Percentiles rank a stretch among this genome's conserved stretches.
Evolutionary conservation across 2,888 invertebrate species (phyloP).

Genomic region (Galeopsomyia nigrocyanea): DNA sequence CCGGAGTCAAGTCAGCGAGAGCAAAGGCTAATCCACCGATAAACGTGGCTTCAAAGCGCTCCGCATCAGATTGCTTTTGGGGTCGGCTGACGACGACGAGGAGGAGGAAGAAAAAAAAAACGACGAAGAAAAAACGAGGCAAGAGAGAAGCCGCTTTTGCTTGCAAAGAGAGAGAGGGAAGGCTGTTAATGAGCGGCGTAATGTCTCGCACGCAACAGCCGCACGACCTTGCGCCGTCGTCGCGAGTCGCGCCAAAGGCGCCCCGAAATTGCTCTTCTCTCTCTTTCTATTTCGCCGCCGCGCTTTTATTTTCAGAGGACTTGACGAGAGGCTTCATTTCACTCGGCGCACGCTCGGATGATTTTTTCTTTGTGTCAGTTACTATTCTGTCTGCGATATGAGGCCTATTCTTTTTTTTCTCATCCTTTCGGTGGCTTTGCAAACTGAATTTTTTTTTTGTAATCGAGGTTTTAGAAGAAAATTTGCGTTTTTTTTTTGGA

Average conservation of each 20-base stretch:
- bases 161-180: too few species aligned
- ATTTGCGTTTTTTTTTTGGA: too few species aligned
- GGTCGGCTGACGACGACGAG: conserved; percentile 10
- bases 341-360: too few species aligned
- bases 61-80: conserved; percentile 34
- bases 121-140: conserved; percentile 10
- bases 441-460: too few species aligned
- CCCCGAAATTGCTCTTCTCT: conserved; percentile 30
- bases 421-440: too few species aligned
- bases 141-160: too few species aligned
- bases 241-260: conserved; percentile 9
- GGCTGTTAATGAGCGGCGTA: conserved; percentile 16
- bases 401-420: too few species aligned
- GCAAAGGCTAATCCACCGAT: conserved; percentile 25
- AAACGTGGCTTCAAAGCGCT: conserved; percentile 19
- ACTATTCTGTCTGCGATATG: too few species aligned
- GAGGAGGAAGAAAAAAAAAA: not conserved
- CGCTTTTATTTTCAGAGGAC: not conserved
- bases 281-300: conserved; percentile 39
- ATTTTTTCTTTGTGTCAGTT: too few species aligned
- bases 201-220: not conserved
- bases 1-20: too few species aligned
- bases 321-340: too few species aligned
- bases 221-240: conserved; percentile 12
- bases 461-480: too few species aligned